Base-by-base conservation (phyloP, 2,888 invertebrate genomes). In the Parochlus steinenii region DNA sequence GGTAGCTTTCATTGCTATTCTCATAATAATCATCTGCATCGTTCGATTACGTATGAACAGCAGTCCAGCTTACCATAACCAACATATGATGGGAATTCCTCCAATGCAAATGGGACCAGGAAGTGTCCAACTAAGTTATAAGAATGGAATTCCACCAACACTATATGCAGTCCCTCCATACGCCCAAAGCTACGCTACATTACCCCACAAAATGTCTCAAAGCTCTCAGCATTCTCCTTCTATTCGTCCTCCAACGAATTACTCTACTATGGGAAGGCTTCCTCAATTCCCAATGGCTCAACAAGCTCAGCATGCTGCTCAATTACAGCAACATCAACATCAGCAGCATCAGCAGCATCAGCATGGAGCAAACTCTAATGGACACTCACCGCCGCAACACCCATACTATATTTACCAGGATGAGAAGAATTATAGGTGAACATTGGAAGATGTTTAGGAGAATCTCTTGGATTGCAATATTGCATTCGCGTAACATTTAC, bases 1-100 rank as follows among this genome's bases (percentile, higher is more conserved):
- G 2, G 86, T 90, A 1, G 85, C 82, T 2, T 85, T 90, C 51
- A 86, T 90, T 43, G 81, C 81, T 8, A 79, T 89, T 42, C 65
- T 89, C 35, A 80, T 89, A 22, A 77, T 89, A 18, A 74, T 76
- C n/a, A 86, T 86, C 44, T 90, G 89, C 50, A 80, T 89, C 25
- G 79, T 87, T 20, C 67, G 87, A 11, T 55, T 82, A 48, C 63
- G 76, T 41, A 71, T 79, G 71, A 69, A 73, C 24, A 69, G 64
- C 7, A 64, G 65, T 0, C 75, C 75, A 28, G 20, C 26, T 12
- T 78, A 77, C 43, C 65, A 74, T 41, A 74, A 71, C 37, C 72
- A 69, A n/a, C 74, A 76, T 1, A 53, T 75, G 41, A 68, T 64
- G 43, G 72, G 71, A 33, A 46, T 58, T 47, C 52, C 55, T 4